Evolutionary conservation across 2,797 vertebrate species (phyloP), one percentile per base, ranked within the genome.

Genomic region (Phoebastria nigripes): DNA sequence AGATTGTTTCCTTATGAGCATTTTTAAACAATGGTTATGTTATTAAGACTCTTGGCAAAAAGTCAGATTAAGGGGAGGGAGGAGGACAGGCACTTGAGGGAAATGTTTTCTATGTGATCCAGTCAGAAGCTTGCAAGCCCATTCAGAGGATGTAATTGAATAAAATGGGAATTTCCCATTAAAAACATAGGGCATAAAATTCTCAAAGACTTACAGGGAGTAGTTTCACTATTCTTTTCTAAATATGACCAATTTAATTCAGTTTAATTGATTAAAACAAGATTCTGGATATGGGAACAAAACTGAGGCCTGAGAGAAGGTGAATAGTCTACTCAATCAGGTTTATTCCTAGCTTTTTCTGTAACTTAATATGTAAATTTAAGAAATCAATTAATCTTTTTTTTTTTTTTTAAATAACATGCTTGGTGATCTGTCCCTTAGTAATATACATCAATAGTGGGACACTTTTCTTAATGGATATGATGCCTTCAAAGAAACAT

Each of bases 1-100:
- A 82, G 78, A 97, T 97, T 94, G 93, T 94, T 96, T 97, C 95
- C 96, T 96, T 97, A 96, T 76, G 37, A 89, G 94, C 91, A 90
- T 87, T 96, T 90, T 90, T 21, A 94, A 97, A 97, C 94, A 96
- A 96, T 97, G 86, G 93, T 93, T 96, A 42, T 93, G 67, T 97
- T 96, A 96, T 92, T 93, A 96, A 94, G 81, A 67, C 72, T 95
- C 72, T 93, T 97, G 96, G 96, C 97, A 95, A 76, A 72, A 77
- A 83, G 82, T 94, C 95, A 96, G 87, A 74, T 59, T 59, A 51
- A 91, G 83, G 80, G 52, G 92, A 37, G 31, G 71, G 81, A 92
- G 74, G 73, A 91, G 67, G 46, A 69, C 61, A 12, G 55, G 31
- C 31, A 28, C 46, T 84, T 21, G 8, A 47, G 46, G 66, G 67